These are phyloP conservation scores for Disparrhopalites patrizii DNA, from an alignment of 2,888 invertebrate genomes.

Conservation along the genomic window DNA sequence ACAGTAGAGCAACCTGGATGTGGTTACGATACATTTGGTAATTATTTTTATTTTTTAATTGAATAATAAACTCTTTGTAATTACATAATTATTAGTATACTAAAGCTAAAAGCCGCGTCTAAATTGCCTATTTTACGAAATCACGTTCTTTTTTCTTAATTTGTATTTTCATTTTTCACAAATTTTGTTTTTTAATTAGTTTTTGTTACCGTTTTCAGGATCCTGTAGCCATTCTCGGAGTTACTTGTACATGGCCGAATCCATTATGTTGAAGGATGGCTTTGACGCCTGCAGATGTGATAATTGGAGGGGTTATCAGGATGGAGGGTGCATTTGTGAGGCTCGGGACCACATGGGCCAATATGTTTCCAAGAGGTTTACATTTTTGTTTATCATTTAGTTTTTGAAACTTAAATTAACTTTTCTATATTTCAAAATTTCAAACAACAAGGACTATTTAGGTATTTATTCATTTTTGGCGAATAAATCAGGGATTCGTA, in stretches of 20 bases:
- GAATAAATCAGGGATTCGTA: no score
- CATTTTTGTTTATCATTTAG: background rate
- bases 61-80: background rate
- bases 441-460: background rate
- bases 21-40: conserved; percentile 27
- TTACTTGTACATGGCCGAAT: conserved; percentile 38
- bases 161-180: background rate
- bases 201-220: conserved; percentile 24
- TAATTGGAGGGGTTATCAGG: conserved; percentile 34
- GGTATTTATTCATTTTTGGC: background rate
- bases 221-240: conserved; percentile 40
- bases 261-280: conserved; percentile 21
- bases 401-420: background rate
- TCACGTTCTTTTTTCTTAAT: no score
- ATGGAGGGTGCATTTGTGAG: conserved; percentile 28
- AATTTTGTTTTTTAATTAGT: background rate
- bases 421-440: conserved; percentile 1
- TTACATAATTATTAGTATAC: background rate
- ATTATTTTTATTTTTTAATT: background rate
- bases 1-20: conserved; percentile 42
- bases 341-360: conserved; percentile 31
- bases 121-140: no score
- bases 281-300: conserved; percentile 39
- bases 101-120: no score
- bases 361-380: conserved; percentile 19